A percentile compares a stretch with the other conserved stretches of the same genome.
These are phyloP conservation scores for Aphelenchoides bicaudatus DNA, from an alignment of 2,888 invertebrate genomes.

Conservation along the genomic window DNA sequence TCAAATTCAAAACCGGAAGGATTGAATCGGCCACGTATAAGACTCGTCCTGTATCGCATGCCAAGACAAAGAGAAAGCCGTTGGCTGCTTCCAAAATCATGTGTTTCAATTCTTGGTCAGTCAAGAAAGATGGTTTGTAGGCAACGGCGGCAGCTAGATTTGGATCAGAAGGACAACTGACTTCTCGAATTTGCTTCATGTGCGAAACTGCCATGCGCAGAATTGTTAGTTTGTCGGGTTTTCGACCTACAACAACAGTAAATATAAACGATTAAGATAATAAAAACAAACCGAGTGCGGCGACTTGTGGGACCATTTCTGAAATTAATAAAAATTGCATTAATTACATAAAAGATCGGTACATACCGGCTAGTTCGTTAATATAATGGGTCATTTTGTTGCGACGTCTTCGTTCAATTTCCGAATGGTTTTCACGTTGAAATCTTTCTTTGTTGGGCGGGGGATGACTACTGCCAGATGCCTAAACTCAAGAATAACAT, in stretches of 20 bases:
- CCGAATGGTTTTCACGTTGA: constrained; percentile 58
- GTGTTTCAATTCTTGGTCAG: constrained; percentile 97
- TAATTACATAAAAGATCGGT: too few relatives aligned
- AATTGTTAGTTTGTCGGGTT: constrained; percentile 97
- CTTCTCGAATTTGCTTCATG: constrained; percentile 67
- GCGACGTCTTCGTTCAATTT: constrained; percentile 87
- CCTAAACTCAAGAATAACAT: too few relatives aligned
- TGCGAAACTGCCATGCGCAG: constrained; percentile 98
- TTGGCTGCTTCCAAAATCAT: constrained; percentile 97
- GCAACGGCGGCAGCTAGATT: constrained; percentile 60
- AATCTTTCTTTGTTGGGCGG: constrained; percentile 56
- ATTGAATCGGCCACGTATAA: constrained; percentile 98
- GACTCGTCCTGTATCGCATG: constrained; percentile 91
- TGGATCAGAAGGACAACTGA: constrained; percentile 22
- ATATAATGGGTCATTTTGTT: constrained; percentile 99
- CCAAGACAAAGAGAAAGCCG: constrained; percentile 91
- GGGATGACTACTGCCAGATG: too few relatives aligned
- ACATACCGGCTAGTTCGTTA: constrained; percentile 98
- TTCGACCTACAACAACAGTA: constrained; percentile 76
- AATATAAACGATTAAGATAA: background rate
- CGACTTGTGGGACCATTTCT: constrained; percentile 35
- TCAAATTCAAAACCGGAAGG: constrained; percentile 90
- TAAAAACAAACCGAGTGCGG: constrained; percentile 26
- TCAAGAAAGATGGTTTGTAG: constrained; percentile 96
- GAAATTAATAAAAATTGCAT: constrained; percentile 1